Evolutionary conservation across 2,113 vertebrate genomes (phyloP).

Genomic region (Elephas maximus): DNA sequence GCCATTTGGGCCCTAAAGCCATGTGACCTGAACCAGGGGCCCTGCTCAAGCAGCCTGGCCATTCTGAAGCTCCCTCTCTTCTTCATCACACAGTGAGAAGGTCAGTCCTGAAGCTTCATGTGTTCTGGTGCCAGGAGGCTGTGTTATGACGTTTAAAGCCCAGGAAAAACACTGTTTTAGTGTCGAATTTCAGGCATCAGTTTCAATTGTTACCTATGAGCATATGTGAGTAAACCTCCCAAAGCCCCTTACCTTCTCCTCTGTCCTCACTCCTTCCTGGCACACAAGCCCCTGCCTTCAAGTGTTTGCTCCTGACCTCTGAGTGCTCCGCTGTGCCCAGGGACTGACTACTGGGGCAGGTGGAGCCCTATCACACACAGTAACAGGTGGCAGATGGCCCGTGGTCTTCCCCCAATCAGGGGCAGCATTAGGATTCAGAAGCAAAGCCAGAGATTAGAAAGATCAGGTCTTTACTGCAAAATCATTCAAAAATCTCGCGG

Average conservation of each 20-base stretch:
- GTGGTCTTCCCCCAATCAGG: not conserved
- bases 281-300: not conserved
- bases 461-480: slow-evolving; percentile 79
- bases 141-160: not conserved
- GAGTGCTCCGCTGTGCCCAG: not conserved
- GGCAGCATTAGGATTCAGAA: slow-evolving; percentile 24
- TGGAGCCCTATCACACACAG: not conserved
- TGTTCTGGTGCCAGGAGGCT: not conserved
- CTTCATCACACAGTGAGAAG: not conserved
- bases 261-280: not conserved
- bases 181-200: not conserved
- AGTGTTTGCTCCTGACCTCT: not conserved
- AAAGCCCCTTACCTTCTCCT: not conserved
- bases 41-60: not conserved
- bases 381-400: not conserved
- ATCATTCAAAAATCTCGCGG: slow-evolving; percentile 57
- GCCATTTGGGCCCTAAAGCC: not conserved
- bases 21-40: not conserved
- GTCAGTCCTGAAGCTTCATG: too few relatives aligned
- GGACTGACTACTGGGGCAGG: not conserved
- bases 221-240: not conserved
- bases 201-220: not conserved
- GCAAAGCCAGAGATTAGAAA: slow-evolving; percentile 51
- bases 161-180: not conserved
- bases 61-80: not conserved